Base-by-base conservation (phyloP, 2,113 vertebrate species). In the Passer montanus region DNA sequence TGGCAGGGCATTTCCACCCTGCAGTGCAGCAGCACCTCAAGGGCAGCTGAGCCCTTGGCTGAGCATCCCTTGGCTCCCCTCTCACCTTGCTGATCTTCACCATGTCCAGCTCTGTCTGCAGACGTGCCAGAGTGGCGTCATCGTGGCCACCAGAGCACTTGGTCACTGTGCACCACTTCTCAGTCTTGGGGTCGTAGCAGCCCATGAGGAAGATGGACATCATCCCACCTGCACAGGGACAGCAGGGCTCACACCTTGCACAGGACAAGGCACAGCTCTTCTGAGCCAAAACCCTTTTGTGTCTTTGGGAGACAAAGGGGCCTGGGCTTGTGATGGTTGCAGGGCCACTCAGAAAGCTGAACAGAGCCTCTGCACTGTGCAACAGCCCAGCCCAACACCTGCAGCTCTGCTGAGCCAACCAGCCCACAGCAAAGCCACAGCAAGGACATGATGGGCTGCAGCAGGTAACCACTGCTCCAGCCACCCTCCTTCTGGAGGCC, bases 131-230 rank as follows among this genome's bases (percentile, higher is more conserved):
- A 4, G 98, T 99, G 67, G 99, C 99, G 0, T 99, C 99, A 1
- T 99, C 99, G 2, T 99, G 99, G 92, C 99, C 99, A 19, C 99
- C 99, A 0, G 99, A 96, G 80, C 99, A 99, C 96, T 99, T 99
- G 89, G 99, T 99, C 92, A 99, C 99, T 0, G 99, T 99, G 98
- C 99, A 99, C 99, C 99, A 99, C 84, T 99, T 99, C 92, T 98
- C 98, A 13, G 98, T 98, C 81, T 98, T 96, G 1, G 99, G 99
- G 84, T 99, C 99, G 1, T 99, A 99, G 96, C 99, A 99, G 92
- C 99, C 99, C 99, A 99, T 99, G 23, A 99, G 98, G 77, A 99
- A 99, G 89, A 99, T 99, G 75, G 99, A 99, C 99, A 99, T 99
- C 98, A 99, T 99, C 91, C 99, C 99, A 59, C 99, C 99, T 99